Percentiles rank a stretch among this genome's conserved stretches.
These are phyloP conservation scores for Ectemnius lituratus DNA, from an alignment of 2,888 invertebrate genomes.

Conservation along the genomic window DNA sequence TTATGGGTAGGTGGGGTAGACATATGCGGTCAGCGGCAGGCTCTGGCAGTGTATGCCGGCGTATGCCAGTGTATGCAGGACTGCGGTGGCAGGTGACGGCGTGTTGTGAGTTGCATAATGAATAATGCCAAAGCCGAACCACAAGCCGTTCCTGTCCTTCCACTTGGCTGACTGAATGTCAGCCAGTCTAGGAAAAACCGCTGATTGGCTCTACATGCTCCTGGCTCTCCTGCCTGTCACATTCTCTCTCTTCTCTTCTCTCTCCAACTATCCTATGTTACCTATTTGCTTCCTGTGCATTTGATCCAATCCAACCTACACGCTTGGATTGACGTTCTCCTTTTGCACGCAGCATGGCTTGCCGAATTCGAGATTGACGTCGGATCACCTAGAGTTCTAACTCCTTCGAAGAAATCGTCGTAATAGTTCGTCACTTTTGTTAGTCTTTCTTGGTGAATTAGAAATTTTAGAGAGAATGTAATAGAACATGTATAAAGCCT, in stretches of 20 bases:
- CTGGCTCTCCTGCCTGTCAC: conserved; percentile 64
- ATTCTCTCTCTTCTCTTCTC: conserved; percentile 34
- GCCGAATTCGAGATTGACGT: conserved; percentile 23
- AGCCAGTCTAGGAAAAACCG: conserved; percentile 74
- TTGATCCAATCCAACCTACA: conserved; percentile 60
- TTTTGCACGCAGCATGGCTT: conserved; percentile 37
- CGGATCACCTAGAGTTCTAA: too few relatives aligned
- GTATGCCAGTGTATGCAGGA: conserved; percentile 56
- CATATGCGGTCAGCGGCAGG: conserved; percentile 57
- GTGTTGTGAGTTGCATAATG: conserved; percentile 76
- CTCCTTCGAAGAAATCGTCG: too few relatives aligned
- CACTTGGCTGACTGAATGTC: conserved; percentile 75
- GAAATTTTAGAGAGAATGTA: too few relatives aligned
- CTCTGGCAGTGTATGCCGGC: conserved; percentile 55
- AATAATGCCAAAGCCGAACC: conserved; percentile 76
- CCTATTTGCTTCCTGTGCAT: conserved; percentile 33
- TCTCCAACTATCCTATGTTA: too few relatives aligned
- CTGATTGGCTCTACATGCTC: conserved; percentile 70
- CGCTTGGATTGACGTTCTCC: conserved; percentile 53
- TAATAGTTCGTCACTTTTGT: too few relatives aligned
- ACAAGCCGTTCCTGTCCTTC: conserved; percentile 75
- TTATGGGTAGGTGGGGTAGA: conserved; percentile 27
- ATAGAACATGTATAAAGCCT: too few relatives aligned
- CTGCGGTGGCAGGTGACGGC: conserved; percentile 72
- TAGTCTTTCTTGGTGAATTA: too few relatives aligned